phyloP scores from a whole-genome alignment of 2,797 vertebrate species.

The Characodon lateralis region DNA sequence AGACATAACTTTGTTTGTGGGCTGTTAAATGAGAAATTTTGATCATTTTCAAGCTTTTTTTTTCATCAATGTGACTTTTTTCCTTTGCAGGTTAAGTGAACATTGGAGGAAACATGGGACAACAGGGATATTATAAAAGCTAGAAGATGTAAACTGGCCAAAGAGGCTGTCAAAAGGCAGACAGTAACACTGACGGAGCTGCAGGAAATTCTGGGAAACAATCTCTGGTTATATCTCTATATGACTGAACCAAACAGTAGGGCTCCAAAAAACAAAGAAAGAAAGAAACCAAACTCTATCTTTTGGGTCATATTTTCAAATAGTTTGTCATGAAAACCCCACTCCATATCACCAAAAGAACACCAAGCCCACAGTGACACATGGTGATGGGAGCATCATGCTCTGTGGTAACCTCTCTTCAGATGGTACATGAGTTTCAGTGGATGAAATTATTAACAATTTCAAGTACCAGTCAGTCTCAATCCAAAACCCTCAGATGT shows the following conservation, averaged over 20 bases:
- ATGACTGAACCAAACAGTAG: background rate
- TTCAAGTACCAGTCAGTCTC: background rate
- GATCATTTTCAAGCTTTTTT: too few species aligned
- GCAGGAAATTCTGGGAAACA: too few species aligned
- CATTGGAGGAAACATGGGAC: too few species aligned
- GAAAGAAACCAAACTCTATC: background rate
- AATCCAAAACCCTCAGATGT: too few species aligned
- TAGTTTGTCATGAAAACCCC: background rate
- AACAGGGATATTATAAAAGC: too few species aligned
- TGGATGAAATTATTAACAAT: background rate
- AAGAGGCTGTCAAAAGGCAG: too few species aligned
- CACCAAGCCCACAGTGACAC: background rate
- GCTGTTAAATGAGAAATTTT: too few species aligned
- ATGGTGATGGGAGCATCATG: background rate
- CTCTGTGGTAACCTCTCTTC: background rate
- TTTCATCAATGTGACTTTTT: background rate
- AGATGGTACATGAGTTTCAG: background rate
- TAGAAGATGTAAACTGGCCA: too few species aligned
- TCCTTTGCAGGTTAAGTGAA: background rate
- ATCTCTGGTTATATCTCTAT: too few species aligned
- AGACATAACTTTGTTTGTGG: background rate
- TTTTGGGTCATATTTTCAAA: background rate
- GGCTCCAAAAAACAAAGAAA: background rate
- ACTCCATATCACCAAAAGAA: background rate
- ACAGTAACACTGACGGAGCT: too few species aligned